Conservation (phyloP, 1,140 invertebrate genomes). For the Bombus picipes region DNA sequence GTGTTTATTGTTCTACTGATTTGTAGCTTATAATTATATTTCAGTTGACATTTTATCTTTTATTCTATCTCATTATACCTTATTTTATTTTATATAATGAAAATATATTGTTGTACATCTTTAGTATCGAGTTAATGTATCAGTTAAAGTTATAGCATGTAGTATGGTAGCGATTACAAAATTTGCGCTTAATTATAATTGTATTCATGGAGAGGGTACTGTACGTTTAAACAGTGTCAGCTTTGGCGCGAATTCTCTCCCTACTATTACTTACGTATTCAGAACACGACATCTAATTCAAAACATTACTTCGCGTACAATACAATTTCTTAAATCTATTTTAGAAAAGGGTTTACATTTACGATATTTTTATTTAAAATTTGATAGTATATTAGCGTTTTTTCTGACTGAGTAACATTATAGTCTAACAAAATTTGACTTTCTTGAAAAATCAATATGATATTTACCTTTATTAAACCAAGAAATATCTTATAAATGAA, state of each 20-base stretch:
- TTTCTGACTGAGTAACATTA: neutral
- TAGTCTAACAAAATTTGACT: neutral
- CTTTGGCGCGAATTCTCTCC: conserved; percentile 20
- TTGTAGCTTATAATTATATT: no score
- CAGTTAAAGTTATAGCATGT: no score
- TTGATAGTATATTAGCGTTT: neutral
- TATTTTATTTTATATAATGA: neutral
- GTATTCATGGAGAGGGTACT: neutral
- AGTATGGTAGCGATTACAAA: neutral
- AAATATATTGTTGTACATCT: neutral
- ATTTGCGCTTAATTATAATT: neutral
- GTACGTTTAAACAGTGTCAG: conserved; percentile 2
- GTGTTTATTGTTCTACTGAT: neutral
- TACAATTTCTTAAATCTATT: neutral
- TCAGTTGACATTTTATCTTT: neutral
- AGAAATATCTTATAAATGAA: neutral
- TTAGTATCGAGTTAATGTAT: neutral
- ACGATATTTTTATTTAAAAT: neutral
- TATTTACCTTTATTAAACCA: neutral
- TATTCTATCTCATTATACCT: neutral
- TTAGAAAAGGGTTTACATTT: neutral
- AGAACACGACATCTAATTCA: neutral
- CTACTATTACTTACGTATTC: neutral
- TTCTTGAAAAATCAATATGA: neutral
- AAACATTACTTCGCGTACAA: neutral